Base-by-base conservation (phyloP, 2,888 invertebrate species). In the Thecocarcelia acutangulata region DNA sequence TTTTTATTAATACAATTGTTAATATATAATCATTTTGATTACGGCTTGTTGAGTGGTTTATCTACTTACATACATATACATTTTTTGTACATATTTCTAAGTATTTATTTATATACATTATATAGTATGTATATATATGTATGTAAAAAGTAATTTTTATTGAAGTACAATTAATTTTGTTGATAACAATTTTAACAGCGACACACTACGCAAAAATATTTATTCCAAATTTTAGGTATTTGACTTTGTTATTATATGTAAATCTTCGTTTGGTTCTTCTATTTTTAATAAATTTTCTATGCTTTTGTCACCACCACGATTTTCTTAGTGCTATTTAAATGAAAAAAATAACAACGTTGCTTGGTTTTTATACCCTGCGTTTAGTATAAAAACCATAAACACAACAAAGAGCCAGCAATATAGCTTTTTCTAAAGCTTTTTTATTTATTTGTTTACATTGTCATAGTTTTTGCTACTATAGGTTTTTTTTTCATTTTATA, bases 301-400 rank as follows among this genome's bases (percentile, higher is more conserved):
- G n/a, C 28, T 63, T 80, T 78, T 82, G 78, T 82, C 78, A 78
- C 52, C 66, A 78, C 66, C n/a, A 48, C 54, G 70, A 48, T 75
- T 74, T 78, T 68, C 64, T 66, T 56, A 46, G 17, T 48, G 69
- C 52, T 66, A 70, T 69, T 82, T 56, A 61, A 70, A 40, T 59
- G n/a, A 78, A 70, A 61, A 68, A 69, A 72, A n/a, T n/a, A n/a
- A 70, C 48, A 61, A 19, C 19, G 46, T 46, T 74, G 48, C 70
- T 61, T 59, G 68, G 70, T 78, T 78, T 82, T 82, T 82, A 82
- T 82, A 82, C 76, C 54, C 72, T n/a, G 52, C 77, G 59, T 72
- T 72, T 79, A 79, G 72, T 79, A 79, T 73, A 66, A 19, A 73
- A 68, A 74, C 28, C 40, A 50, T 21, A n/a, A 56, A 21, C 17